phyloP scores from a whole-genome alignment of 92 coral and sea anemone genomes.

The Pocillopora meandrina region DNA sequence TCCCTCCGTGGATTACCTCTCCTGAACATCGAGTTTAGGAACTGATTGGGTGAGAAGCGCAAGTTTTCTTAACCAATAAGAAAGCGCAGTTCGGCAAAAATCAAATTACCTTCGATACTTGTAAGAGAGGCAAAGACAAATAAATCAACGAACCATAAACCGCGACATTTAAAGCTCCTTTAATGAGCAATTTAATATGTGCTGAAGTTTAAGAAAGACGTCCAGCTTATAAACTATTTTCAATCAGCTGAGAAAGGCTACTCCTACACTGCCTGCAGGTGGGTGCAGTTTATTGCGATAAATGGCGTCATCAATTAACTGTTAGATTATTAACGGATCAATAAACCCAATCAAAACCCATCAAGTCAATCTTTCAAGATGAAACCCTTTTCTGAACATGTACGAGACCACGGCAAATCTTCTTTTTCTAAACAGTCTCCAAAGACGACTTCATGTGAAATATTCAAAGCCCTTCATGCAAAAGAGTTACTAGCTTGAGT shows the following conservation, averaged over 20 bases:
- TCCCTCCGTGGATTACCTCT: too few species aligned
- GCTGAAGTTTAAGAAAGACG: constrained; percentile 20
- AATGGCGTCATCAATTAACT: constrained; percentile 12
- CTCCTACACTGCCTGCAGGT: constrained; percentile 35
- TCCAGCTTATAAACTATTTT: neutral
- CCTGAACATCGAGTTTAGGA: too few species aligned
- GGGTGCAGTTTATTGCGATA: neutral
- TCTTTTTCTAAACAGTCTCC: neutral
- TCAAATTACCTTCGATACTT: neutral
- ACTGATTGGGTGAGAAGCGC: neutral
- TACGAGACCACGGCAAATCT: neutral
- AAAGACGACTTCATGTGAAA: neutral
- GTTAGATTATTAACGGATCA: neutral
- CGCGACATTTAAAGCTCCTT: constrained; percentile 23
- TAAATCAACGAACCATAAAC: neutral
- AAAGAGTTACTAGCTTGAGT: neutral
- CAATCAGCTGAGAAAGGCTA: neutral
- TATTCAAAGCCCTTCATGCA: neutral
- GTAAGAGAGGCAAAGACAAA: neutral
- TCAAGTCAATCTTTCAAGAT: neutral
- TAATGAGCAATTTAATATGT: constrained; percentile 38
- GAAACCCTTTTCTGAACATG: neutral
- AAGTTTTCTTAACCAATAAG: too few species aligned
- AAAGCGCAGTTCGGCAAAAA: too few species aligned
- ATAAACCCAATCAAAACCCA: constrained; percentile 1